These are phyloP conservation scores for Anagyrus pseudococci DNA, from an alignment of 2,888 invertebrate genomes.

Conservation along the genomic window DNA sequence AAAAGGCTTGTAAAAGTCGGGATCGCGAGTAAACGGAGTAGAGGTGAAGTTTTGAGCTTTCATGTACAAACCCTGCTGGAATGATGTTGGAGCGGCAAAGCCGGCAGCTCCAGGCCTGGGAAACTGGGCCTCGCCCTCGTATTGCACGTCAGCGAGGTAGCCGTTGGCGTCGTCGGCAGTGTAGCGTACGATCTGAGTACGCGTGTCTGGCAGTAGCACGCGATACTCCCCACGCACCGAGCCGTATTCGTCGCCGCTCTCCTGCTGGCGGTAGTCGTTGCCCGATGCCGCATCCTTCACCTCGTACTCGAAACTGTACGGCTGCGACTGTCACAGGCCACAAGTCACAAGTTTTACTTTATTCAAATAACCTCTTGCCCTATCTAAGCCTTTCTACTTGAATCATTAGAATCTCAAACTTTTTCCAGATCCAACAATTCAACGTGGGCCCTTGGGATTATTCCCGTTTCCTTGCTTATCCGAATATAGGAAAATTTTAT, in stretches of 20 bases:
- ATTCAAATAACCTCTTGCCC: too few relatives aligned
- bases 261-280: constrained; percentile 86
- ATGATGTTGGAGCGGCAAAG: constrained; percentile 16
- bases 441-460: too few relatives aligned
- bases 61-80: too few relatives aligned
- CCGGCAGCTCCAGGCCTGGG: constrained; percentile 45
- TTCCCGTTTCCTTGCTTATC: too few relatives aligned
- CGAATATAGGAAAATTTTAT: too few relatives aligned
- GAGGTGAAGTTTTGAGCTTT: too few relatives aligned
- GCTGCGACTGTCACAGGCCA: constrained; percentile 59
- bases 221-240: constrained; percentile 84
- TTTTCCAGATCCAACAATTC: too few relatives aligned
- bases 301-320: constrained; percentile 85
- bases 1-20: too few relatives aligned
- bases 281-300: constrained; percentile 81
- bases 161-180: constrained; percentile 86
- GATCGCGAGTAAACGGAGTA: too few relatives aligned
- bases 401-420: too few relatives aligned
- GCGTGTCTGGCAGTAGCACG: constrained; percentile 83
- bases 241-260: constrained; percentile 82
- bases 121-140: constrained; percentile 63
- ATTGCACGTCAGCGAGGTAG: constrained; percentile 82
- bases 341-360: too few relatives aligned
- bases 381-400: too few relatives aligned
- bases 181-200: constrained; percentile 85